Percentiles rank a stretch among this genome's conserved stretches.
Evolutionary conservation across 2,888 invertebrate species (phyloP).

Genomic region (Zhengitettix transpicula): DNA sequence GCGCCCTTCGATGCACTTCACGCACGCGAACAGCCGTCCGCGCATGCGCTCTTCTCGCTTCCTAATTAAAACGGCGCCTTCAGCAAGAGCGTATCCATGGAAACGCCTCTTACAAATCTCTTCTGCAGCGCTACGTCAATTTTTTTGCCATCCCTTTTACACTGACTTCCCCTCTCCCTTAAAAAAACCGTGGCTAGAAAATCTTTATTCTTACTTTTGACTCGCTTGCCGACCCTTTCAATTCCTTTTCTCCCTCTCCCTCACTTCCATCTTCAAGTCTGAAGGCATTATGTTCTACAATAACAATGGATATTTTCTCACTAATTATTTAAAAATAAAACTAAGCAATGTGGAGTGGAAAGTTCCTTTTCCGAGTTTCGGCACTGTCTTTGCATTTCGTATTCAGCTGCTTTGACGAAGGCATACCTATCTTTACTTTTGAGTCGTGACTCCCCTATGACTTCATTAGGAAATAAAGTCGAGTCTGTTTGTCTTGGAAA

Average conservation of each 20-base stretch:
- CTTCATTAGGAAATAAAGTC: neutral
- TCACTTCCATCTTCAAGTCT: neutral
- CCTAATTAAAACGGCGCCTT: constrained; percentile 12
- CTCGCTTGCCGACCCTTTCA: neutral
- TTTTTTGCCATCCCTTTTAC: neutral
- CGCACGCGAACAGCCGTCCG: neutral
- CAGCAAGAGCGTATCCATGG: constrained; percentile 8
- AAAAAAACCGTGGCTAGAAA: neutral
- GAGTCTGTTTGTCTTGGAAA: neutral
- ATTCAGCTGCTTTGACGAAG: neutral
- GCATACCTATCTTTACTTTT: neutral
- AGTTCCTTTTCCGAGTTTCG: no score
- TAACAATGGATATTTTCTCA: neutral
- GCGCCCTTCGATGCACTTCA: no score
- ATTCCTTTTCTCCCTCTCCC: neutral
- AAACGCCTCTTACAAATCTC: neutral
- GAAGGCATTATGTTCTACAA: neutral
- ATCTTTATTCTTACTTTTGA: neutral
- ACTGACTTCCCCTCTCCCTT: neutral
- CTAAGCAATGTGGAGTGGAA: neutral
- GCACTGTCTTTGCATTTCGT: no score
- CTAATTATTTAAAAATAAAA: neutral
- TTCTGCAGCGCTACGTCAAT: neutral
- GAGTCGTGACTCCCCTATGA: neutral
- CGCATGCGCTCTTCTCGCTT: constrained; percentile 5